phyloP scores from a whole-genome alignment of 2,888 invertebrate species.

The Eurytoma adleriae region DNA sequence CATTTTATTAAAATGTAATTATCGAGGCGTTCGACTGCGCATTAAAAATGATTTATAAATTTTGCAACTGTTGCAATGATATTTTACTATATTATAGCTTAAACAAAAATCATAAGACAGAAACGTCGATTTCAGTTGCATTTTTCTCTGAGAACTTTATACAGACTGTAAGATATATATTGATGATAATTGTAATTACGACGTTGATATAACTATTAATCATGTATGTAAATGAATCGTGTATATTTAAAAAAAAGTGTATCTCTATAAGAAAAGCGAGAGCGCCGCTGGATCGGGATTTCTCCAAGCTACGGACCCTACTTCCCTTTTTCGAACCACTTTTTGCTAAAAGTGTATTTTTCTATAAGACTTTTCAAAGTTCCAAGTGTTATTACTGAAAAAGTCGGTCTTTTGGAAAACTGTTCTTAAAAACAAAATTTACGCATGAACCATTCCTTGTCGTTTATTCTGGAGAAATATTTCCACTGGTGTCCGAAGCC shows the following conservation, averaged over 20 bases:
- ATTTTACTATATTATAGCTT: constrained; percentile 29
- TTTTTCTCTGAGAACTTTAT: constrained; percentile 39
- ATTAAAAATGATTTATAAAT: constrained; percentile 50
- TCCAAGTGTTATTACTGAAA: constrained; percentile 5
- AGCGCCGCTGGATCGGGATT: constrained; percentile 30
- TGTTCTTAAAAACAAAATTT: constrained; percentile 11
- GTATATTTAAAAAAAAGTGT: constrained; percentile 45
- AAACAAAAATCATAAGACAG: constrained; percentile 22
- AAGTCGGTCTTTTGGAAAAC: constrained; percentile 10
- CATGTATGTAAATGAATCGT: constrained; percentile 55
- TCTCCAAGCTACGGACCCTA: constrained; percentile 14
- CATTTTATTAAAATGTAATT: background rate
- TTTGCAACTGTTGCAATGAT: constrained; percentile 34
- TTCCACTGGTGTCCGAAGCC: constrained; percentile 36
- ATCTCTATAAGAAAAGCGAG: constrained; percentile 23
- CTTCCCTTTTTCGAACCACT: constrained; percentile 6
- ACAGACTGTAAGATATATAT: constrained; percentile 54
- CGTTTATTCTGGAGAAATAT: constrained; percentile 36
- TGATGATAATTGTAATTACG: constrained; percentile 53
- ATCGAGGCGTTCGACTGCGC: too few species aligned
- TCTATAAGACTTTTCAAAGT: constrained; percentile 42
- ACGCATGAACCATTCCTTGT: constrained; percentile 9
- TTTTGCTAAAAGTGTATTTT: constrained; percentile 39
- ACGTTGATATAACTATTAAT: constrained; percentile 48
- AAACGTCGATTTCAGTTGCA: constrained; percentile 36